Evolutionary conservation across 2,113 vertebrate genomes (phyloP), one percentile per base, ranked within the genome.

Genomic region (Atractosteus spatula): DNA sequence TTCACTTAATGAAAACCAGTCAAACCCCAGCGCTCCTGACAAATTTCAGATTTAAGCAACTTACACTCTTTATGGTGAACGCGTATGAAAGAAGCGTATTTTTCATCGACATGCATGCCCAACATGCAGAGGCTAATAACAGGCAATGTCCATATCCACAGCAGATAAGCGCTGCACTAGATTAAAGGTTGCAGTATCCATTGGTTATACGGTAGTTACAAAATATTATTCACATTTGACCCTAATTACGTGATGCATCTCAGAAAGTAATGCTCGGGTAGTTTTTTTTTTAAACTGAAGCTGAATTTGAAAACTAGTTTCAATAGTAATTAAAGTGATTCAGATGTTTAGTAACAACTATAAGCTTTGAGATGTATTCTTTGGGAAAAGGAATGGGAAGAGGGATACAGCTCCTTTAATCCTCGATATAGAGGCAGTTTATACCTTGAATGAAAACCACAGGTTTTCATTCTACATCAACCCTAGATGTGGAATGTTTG

Each of bases 401-500:
- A 29, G 29, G 29, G 47, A 68, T 11, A 55, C 47, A 68, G n/a
- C 16, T 55, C 16, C 41, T 59, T 44, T n/a, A 83, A 74, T 75
- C 72, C 71, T 29, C 47, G 55, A 42, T 76, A 74, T 74, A 81
- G 79, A 81, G 76, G 78, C 41, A 79, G 79, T 77, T 68, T 80
- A 82, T 79, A 80, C 79, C 77, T 74, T 73, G 81, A 80, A 71
- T 70, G 72, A 78, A 76, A 82, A 72, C 69, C 73, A 55, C 47
- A 55, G 66, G 64, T 13, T 51, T 3, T 3, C 8, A 55, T 55
- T 47, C 42, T 6, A 86, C 82, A 84, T 85, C 85, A 80, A 84
- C 78, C 80, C 76, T 78, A 81, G 81, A 84, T 85, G 86, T 85
- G 89, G 85, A 87, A 83, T 78, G 76, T 75, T 72, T 82, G 84